Base-by-base conservation (phyloP, 2,797 vertebrate genomes). In the Phrynocephalus guinanensis region DNA sequence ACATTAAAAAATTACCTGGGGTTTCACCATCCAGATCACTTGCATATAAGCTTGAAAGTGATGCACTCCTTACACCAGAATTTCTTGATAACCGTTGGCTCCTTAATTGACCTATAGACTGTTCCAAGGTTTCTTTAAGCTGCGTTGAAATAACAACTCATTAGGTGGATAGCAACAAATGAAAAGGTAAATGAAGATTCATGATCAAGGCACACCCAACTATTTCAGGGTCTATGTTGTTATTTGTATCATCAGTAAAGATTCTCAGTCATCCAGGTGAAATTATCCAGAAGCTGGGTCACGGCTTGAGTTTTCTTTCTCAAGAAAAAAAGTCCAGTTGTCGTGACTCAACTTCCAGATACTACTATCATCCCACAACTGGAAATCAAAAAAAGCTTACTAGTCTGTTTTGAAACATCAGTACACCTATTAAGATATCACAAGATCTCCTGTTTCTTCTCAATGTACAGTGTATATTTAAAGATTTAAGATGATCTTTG, bases 91-190 rank as follows among this genome's bases (percentile, higher is more conserved):
- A 85, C 72, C 97, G 96, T 85, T 97, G 98, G n/a, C 94, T 97
- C 92, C 98, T 97, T 81, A 99, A 95, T 3, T 99, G 98, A 85
- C 94, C 96, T 92, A 99, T 96, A 1, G 98, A 99, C 50, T 99
- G 97, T 94, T 98, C 98, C 93, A 99, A 95, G 87, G 97, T 98
- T 91, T 98, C 98, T 95, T 97, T 98, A 83, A 99, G 97, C 98
- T 99, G 94, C 38, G 92, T 84, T 85, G 89, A 93, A 96, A 83
- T 86, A 67, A 78, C 16, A 93, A 90, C 26, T 89, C 79, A 86
- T 77, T 87, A 78, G 89, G 79, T 91, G 77, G 52, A 1, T 13
- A 91, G 76, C 3, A 84, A 0, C 86, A n/a, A 50, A 1, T 16
- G 8, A 33, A 48, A 2, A 11, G 28, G 28, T 3, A 44, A 11